phyloP scores from a whole-genome alignment of 2,113 vertebrate genomes.

The Neofelis nebulosa region DNA sequence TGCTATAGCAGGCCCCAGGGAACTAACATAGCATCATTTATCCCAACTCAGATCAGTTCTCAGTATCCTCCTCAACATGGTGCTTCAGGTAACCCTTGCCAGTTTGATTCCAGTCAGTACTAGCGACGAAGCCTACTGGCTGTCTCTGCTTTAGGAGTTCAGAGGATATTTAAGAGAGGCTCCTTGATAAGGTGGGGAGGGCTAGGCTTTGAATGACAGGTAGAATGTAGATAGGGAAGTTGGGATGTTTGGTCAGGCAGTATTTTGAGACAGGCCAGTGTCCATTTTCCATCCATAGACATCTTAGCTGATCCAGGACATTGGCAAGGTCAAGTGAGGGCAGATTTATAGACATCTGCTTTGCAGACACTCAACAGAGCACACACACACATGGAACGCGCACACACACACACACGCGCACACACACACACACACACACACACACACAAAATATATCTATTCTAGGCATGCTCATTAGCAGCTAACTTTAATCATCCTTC shows the following conservation, averaged over 20 bases:
- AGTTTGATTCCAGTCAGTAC: rapidly evolving
- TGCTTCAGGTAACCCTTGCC: neutral
- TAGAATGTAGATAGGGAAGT: neutral
- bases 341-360: conserved; percentile 24
- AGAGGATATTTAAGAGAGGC: neutral
- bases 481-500: conserved; percentile 75
- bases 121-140: neutral
- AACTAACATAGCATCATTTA: neutral
- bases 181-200: neutral
- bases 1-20: neutral
- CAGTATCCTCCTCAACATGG: no score
- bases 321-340: conserved; percentile 40
- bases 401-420: neutral
- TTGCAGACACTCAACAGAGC: neutral
- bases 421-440: neutral
- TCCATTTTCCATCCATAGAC: neutral
- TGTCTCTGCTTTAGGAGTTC: neutral
- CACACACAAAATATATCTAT: conserved; percentile 56
- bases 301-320: neutral
- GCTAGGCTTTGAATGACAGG: neutral
- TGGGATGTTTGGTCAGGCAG: neutral
- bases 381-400: neutral
- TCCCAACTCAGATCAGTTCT: neutral
- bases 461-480: conserved; percentile 75
- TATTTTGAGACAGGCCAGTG: neutral